Evolutionary conservation across 2,888 invertebrate genomes (phyloP), one percentile per base, ranked within the genome.

Genomic region (Spodoptera picta): DNA sequence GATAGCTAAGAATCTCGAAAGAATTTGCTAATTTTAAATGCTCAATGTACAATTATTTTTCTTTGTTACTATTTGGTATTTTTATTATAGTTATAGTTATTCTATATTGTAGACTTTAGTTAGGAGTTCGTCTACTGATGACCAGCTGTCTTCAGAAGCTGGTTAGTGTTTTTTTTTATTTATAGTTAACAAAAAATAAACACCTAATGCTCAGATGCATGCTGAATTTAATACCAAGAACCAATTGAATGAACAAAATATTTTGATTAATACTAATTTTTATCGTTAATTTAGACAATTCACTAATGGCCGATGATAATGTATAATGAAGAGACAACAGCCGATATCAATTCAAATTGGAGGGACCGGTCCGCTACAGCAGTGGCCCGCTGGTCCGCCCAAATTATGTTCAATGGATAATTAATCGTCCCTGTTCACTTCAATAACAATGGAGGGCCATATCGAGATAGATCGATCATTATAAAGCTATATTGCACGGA

Each of bases 331-430:
- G 77, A 80, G 81, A 82, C 78, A 85, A 82, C 78, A 79, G 80
- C 73, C 67, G 82, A 83, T 87, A 87, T 87, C 87, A 88, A 88
- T 90, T 87, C 77, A 81, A 86, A 82, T 84, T 79, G 84, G 82
- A 77, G 74, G 78, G 81, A 81, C 75, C 86, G 87, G 87, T 89
- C 88, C 82, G 85, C 83, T 85, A 84, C 90, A 86, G 87, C 80
- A 82, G 75, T 84, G 79, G 79, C 80, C 82, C 83, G 83, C 78
- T 82, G 88, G 83, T 82, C 92, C 93, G 92, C 93, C 93, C 93
- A 90, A 94, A 93, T 93, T 90, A 92, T 94, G 94, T 94, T 92
- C 92, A 90, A 93, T 93, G 90, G 93, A 92, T 93, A 93, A 94
- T 94, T 93, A 91, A 94, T 93, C 82, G 90, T 84, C 81, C 85